These are phyloP conservation scores for Athalia cordata DNA, from an alignment of 2,888 invertebrate genomes.

Conservation along the genomic window DNA sequence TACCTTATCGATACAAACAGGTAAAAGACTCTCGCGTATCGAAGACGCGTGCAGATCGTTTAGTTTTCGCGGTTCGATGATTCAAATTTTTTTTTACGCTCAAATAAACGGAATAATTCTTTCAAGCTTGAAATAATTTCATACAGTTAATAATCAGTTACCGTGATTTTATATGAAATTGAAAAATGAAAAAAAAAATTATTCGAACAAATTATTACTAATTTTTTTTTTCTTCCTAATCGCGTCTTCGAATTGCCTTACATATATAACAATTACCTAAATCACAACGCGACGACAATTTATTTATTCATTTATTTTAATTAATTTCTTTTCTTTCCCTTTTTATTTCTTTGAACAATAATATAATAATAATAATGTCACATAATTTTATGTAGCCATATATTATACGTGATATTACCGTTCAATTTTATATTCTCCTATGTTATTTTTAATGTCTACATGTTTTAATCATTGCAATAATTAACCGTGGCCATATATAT, in stretches of 20 bases:
- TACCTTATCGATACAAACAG: conserved; percentile 64
- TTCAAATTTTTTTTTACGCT: neutral
- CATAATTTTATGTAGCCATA: no score
- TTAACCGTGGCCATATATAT: conserved; percentile 32
- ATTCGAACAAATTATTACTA: neutral
- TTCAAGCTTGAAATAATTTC: no score
- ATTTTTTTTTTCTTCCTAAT: neutral
- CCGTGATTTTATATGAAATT: no score
- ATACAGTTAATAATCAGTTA: no score
- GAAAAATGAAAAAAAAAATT: no score
- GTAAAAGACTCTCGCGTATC: conserved; percentile 52
- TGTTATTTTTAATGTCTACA: no score
- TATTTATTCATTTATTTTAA: conserved; percentile 50
- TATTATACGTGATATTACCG: no score
- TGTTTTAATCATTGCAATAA: neutral
- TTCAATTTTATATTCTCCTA: no score
- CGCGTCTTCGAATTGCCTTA: conserved; percentile 21
- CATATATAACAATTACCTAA: conserved; percentile 52
- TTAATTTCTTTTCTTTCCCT: conserved; percentile 38
- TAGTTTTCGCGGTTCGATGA: no score
- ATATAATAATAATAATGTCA: no score
- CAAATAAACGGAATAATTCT: neutral
- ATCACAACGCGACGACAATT: conserved; percentile 67
- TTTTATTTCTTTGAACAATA: neutral
- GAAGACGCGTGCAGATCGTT: neutral